Base-by-base conservation (phyloP, 1,140 invertebrate genomes). In the Caenorhabditis inopinata region DNA sequence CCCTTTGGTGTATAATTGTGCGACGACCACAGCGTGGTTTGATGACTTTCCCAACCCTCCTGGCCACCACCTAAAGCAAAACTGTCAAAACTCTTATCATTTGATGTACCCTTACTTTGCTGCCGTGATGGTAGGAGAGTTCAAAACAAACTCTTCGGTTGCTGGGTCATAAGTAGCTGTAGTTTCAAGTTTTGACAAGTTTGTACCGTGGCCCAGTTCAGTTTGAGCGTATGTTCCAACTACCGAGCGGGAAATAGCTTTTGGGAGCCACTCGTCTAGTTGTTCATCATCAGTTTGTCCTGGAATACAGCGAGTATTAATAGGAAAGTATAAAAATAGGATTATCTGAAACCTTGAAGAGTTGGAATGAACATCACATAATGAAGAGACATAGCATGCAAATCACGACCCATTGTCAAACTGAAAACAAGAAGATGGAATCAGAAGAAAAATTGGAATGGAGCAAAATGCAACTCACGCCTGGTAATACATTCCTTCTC, bases 171-270 rank as follows among this genome's bases (percentile, higher is more conserved):
- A 96, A 9, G 93, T 94, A 1, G 95, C 93, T 0, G 93, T 94
- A 0, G 95, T 96, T 91, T 96, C 94, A 46, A 97, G 88, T 0
- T 94, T 94, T 86, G 94, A 91, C 73, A 97, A 92, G 88, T 95
- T 95, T 9, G 95, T 96, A 49, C 94, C 95, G 90, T 96, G 95
- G 0, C 95, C 94, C 35, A 96, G 89, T 90, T 96, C 95, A 21
- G 95, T 96, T 92, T 96, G 95, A 77, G 94, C 95, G 90, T 97
- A 96, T 29, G 94, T 95, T 77, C 95, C 94, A 85, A 96, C 92
- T 82, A 96, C 94, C 85, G 92, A 91, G 76, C 93, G 92, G 82
- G 92, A 92, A 92, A 93, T 93, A 11, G 94, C 94, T 86, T 92
- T 92, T 16, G 92, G 91, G 47, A 96, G 91, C 95, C 95, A 96